Evolutionary conservation across 2,888 invertebrate genomes (phyloP), one percentile per base, ranked within the genome.

Genomic region (Caenorhabditis plicata): DNA sequence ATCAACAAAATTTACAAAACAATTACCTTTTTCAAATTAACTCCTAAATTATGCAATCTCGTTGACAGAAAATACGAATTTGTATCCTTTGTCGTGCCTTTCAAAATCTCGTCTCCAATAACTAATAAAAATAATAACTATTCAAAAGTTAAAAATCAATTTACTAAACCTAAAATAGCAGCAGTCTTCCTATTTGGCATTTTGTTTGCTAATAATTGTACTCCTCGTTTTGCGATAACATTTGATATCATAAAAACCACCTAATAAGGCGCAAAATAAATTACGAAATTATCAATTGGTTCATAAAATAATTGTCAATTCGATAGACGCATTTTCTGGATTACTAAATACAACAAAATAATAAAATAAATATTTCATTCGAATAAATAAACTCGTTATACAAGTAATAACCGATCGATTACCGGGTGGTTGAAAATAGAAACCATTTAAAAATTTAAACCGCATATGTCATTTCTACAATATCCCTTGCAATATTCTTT

Each of bases 71-170:
- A 88, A 62, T 85, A 81, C 2, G 88, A 88, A 81, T 89, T 89
- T 4, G 87, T 87, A 73, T 89, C 89, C 22, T 81, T 81, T 4
- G 87, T 87, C 74, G 87, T 87, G 3, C 88, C 89, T 78, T 88
- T 88, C 23, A 89, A 81, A 64, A 89, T 87, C 82, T 89, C 89
- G 84, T 89, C 88, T n/a, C 89, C 89, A 75, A 89, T 88, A 40
- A 89, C 87, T 64, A 36, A 23, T 64, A 35, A 39, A 25, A 39
- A 19, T 4, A 8, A 2, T 5, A 4, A 36, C 19, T 36, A 20
- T 39, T 33, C 4, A 9, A 25, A 7, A 40, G 17, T 23, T 17
- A 23, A 15, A 4, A 23, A 4, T 22, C 20, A 9, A 35, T 43
- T 8, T n/a, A 13, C 8, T 26, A 15, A 5, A 48, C 48, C 49